Evolutionary conservation across 1,140 invertebrate genomes (phyloP), one percentile per base, ranked within the genome.

Genomic region (Elysia chlorotica): DNA sequence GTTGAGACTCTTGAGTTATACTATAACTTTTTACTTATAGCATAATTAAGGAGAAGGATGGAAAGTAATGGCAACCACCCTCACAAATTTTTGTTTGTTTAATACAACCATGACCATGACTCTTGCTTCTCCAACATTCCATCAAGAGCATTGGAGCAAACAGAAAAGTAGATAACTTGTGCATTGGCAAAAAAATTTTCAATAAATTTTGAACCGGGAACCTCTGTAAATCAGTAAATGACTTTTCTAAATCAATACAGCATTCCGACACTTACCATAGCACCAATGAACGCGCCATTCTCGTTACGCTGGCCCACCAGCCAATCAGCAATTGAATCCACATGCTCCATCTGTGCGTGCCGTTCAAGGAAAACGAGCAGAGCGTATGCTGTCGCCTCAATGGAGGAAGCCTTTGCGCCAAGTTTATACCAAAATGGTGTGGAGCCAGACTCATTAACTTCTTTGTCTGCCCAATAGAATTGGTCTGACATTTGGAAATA

Each of bases 291-390:
- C 21, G 67, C 68, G 17, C 72, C 75, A 30, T 71, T 38, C 25
- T 48, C 33, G 31, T 74, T 72, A 48, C 75, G 59, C 65, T 76
- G 69, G 17, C 36, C 65, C 17, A 76, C 67, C 62, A 76, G 30
- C 75, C 75, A 76, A 21, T 73, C 75, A n/a, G 72, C 75, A 6
- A 76, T 67, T 23, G 71, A 14, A 37, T 76, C 75, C 25, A 71
- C 35, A 37, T 65, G 65, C 1, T 28, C 71, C 5, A 21, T 6
- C 5, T 33, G 25, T 33, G 33, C 31, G 1, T 31, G 28, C 25
- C 67, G 59, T 10, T 61, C 38, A 56, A 65, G 33, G 38, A 67
- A 76, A 19, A 76, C 68, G 2, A 76, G 63, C 6, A 76, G 65
- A 33, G 31, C 72, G 53, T 74, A 76, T 14, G 75, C 75, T 0